Conservation (phyloP, 2,113 vertebrate genomes). For the Parotia lawesii region DNA sequence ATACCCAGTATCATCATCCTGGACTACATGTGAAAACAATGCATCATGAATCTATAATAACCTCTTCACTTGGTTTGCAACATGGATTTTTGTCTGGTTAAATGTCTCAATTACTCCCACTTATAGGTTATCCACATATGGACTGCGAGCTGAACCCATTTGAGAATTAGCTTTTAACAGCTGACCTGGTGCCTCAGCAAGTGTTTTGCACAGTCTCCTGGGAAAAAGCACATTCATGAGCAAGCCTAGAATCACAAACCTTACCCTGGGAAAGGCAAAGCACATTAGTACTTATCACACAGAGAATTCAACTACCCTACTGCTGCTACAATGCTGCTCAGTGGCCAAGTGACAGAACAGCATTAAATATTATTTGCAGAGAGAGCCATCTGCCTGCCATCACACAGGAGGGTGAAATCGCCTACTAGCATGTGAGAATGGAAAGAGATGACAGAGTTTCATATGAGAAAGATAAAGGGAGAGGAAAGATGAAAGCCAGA, state of each 20-base stretch:
- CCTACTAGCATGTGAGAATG: background rate
- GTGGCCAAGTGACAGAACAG: constrained; percentile 42
- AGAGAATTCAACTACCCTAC: constrained; percentile 39
- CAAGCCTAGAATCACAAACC: constrained; percentile 19
- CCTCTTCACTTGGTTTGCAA: constrained; percentile 30
- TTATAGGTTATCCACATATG: constrained; percentile 59
- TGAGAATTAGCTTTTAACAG: constrained; percentile 65
- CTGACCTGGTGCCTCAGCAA: constrained; percentile 55
- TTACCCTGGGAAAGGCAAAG: constrained; percentile 7
- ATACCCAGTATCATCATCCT: constrained; percentile 28
- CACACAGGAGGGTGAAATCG: background rate
- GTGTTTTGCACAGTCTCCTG: constrained; percentile 10
- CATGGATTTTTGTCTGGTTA: constrained; percentile 55
- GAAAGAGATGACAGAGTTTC: background rate
- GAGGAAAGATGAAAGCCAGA: background rate
- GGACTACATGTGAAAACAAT: constrained; percentile 47
- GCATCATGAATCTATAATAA: constrained; percentile 52
- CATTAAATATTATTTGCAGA: constrained; percentile 6
- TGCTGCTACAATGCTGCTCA: constrained; percentile 13
- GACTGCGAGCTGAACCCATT: constrained; percentile 53
- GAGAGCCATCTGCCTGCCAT: constrained; percentile 46
- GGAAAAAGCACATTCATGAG: constrained; percentile 41
- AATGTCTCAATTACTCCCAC: constrained; percentile 66
- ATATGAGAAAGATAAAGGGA: background rate
- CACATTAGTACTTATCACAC: background rate